These are phyloP conservation scores for Yponomeuta evonymella DNA, from an alignment of 2,888 invertebrate species.

Conservation along the genomic window DNA sequence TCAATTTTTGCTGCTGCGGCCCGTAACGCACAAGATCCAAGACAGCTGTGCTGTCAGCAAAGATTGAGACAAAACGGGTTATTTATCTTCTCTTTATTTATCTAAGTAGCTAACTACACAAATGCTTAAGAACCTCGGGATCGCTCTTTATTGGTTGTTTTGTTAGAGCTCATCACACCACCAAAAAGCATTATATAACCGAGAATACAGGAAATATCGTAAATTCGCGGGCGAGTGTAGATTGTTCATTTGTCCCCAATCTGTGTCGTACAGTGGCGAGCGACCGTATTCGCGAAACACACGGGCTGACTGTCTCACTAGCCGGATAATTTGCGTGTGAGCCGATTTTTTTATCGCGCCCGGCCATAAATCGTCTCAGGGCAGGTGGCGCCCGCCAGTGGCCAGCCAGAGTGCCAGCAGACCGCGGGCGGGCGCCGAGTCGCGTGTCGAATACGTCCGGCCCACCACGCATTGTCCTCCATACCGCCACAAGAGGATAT, in stretches of 20 bases:
- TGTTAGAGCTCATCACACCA: no score
- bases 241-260: background rate
- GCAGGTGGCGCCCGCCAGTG: no score
- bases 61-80: no score
- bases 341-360: background rate
- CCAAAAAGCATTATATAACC: background rate
- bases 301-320: background rate
- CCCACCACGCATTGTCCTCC: conserved; percentile 37
- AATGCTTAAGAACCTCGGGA: no score
- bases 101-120: no score
- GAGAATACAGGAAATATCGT: background rate
- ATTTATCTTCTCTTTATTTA: no score
- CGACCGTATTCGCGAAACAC: background rate
- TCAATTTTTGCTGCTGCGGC: no score
- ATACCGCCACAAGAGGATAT: conserved; percentile 48
- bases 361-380: background rate
- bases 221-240: background rate
- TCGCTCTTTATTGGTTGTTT: no score
- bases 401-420: no score
- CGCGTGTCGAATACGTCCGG: conserved; percentile 30
- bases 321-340: background rate
- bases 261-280: background rate
- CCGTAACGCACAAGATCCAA: no score
- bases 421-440: background rate
- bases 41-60: no score